phyloP scores from a whole-genome alignment of 2,113 vertebrate species.

The Choloepus hoffmanni region DNA sequence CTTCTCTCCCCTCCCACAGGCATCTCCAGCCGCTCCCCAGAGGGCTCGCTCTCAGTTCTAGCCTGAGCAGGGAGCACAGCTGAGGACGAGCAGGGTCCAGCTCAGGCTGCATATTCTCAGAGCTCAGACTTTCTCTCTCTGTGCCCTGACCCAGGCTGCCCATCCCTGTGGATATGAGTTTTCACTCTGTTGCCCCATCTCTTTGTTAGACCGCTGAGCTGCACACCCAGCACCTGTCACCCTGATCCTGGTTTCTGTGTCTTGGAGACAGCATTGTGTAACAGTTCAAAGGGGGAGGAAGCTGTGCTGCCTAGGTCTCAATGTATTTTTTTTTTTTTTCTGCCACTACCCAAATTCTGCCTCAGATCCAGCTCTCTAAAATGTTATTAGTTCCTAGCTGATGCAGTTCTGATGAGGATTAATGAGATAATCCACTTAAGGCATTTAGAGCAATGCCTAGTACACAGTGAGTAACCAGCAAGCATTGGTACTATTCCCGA shows the following conservation, averaged over 20 bases:
- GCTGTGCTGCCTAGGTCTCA: too few relatives aligned
- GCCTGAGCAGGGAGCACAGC: background rate
- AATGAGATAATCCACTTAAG: background rate
- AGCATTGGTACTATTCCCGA: too few relatives aligned
- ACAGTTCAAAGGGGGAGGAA: background rate
- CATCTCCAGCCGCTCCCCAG: background rate
- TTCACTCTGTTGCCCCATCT: background rate
- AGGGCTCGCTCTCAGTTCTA: background rate
- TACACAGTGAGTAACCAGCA: too few relatives aligned
- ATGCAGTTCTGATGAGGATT: background rate
- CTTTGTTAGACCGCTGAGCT: background rate
- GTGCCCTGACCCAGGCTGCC: background rate
- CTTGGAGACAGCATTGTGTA: background rate
- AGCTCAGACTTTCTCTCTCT: background rate
- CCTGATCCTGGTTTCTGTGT: background rate
- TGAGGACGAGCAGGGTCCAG: background rate
- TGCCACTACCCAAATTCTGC: background rate
- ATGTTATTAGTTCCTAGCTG: background rate
- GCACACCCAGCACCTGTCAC: background rate
- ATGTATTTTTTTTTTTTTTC: background rate
- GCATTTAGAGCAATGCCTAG: background rate
- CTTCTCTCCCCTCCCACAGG: background rate
- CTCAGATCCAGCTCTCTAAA: background rate
- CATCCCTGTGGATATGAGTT: background rate
- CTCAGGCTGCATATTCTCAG: background rate